Evolutionary conservation across 2,113 vertebrate species (phyloP), one percentile per base, ranked within the genome.

Genomic region (Guaruba guarouba): DNA sequence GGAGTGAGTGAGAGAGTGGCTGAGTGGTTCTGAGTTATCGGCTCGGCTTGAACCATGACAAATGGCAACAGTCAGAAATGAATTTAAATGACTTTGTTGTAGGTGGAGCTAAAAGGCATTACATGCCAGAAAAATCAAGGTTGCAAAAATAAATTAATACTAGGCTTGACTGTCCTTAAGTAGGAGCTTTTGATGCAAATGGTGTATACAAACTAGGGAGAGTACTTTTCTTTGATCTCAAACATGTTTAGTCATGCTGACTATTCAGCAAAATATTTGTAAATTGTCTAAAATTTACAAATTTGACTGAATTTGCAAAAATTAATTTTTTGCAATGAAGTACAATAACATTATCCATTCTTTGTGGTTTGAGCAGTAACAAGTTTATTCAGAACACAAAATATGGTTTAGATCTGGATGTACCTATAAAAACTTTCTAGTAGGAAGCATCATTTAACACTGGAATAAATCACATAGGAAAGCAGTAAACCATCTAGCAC

Each of bases 81-180:
- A 82, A 79, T 17, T 39, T 88, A 69, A 84, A 80, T 68, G 17
- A 64, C 33, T 25, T 75, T 64, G 4, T 48, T 83, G 54, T 83
- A 41, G 37, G 46, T 70, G 37, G 61, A 92, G 69, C 24, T 55
- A 66, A 80, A 92, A 82, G 35, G 2, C 20, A 71, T 52, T 92
- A 82, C 25, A 18, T 73, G 39, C 10, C 35, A 73, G 35, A 89
- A 84, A 62, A n/a, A 54, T 78, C 23, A 49, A 7, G 48, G 19
- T 39, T 43, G 31, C 18, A 94, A 82, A 92, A 94, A 75, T 87
- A 74, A 74, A 22, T 74, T 55, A 84, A 31, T 75, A 78, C 25
- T 71, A 78, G 20, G 3, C 59, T 52, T 84, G 78, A 87, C 17
- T 49, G 37, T 17, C 52, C 63, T 43, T 54, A 78, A 11, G 41